Conservation (phyloP, 2,888 invertebrate species). For the Tinea semifulvella region DNA sequence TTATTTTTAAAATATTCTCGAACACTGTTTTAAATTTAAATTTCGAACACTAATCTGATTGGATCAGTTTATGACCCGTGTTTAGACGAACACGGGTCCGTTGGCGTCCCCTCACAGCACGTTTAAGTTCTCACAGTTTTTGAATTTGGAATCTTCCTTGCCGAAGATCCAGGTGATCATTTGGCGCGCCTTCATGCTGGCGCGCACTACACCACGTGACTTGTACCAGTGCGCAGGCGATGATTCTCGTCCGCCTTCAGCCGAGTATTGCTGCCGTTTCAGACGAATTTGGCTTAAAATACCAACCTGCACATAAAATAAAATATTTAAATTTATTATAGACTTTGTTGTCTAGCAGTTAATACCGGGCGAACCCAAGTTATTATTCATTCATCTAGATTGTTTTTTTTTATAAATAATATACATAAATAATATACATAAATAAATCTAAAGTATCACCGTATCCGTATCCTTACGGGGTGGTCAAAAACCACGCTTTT, state of each 20-base stretch:
- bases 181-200: constrained; percentile 89
- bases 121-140: constrained; percentile 90
- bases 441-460: too few relatives aligned
- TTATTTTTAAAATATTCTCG: not conserved
- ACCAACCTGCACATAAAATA: constrained; percentile 72
- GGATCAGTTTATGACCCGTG: constrained; percentile 1
- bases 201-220: constrained; percentile 82
- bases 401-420: too few relatives aligned
- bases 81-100: constrained; percentile 56
- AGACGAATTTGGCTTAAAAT: constrained; percentile 90
- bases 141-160: constrained; percentile 90
- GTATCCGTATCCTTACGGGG: too few relatives aligned
- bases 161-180: constrained; percentile 93
- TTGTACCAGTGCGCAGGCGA: constrained; percentile 84
- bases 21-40: not conserved
- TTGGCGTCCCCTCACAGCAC: constrained; percentile 74
- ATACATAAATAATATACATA: too few relatives aligned
- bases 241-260: constrained; percentile 52
- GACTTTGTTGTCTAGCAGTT: too few relatives aligned
- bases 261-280: constrained; percentile 72
- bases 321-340: not conserved
- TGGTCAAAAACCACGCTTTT: too few relatives aligned
- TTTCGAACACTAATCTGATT: not conserved
- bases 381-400: too few relatives aligned
- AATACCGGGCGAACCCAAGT: too few relatives aligned